Conservation (phyloP, 2,888 invertebrate species). For the Hydrotaea cyrtoneurina region DNA sequence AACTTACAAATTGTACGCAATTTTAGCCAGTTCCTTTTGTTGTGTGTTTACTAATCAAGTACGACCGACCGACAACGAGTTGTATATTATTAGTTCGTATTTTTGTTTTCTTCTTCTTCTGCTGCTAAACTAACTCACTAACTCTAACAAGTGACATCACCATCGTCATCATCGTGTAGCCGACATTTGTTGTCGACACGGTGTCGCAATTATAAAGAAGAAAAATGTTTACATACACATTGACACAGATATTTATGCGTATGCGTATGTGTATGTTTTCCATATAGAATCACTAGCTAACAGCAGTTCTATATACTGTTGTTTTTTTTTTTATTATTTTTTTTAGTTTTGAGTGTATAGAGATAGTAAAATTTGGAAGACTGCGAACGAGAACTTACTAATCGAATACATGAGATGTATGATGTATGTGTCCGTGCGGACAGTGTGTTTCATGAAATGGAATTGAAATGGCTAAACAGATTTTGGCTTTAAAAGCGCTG, state of each 20-base stretch:
- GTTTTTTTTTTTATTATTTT: no score
- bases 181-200: constrained; percentile 62
- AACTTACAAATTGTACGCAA: no score
- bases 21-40: no score
- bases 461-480: not conserved
- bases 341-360: not conserved
- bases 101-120: constrained; percentile 22
- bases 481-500: no score
- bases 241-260: constrained; percentile 9
- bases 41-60: no score
- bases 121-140: constrained; percentile 6
- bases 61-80: not conserved
- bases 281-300: constrained; percentile 23
- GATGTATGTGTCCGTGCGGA: not conserved
- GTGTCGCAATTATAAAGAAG: constrained; percentile 67
- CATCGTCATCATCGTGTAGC: constrained; percentile 44
- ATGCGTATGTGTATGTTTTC: not conserved
- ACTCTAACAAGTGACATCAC: constrained; percentile 65
- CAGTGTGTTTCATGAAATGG: not conserved
- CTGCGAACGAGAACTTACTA: not conserved
- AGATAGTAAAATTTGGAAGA: not conserved
- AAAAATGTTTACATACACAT: constrained; percentile 37
- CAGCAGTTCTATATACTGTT: constrained; percentile 8
- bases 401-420: not conserved
- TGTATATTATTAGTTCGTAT: not conserved